phyloP scores from a whole-genome alignment of 2,113 vertebrate species.

The Nannobrachium achirus region DNA sequence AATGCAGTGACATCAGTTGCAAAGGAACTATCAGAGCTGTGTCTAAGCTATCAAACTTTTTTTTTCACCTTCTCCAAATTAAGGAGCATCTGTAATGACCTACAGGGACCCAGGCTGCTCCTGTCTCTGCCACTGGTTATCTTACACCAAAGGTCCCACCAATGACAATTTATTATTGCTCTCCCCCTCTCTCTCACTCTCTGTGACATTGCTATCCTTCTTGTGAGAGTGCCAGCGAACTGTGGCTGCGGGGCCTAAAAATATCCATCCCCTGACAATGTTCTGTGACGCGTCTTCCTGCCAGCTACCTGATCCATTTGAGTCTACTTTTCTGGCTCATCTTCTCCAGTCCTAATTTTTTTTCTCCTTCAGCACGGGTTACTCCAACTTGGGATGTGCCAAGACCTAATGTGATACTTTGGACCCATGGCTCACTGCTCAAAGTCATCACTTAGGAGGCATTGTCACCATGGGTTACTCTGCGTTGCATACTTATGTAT shows the following conservation, averaged over 20 bases:
- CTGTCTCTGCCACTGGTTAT: slow-evolving; percentile 65
- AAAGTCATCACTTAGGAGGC: slow-evolving; percentile 49
- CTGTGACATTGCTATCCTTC: slow-evolving; percentile 67
- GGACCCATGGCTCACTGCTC: slow-evolving; percentile 30
- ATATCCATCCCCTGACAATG: slow-evolving; percentile 69
- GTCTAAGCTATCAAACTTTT: slow-evolving; percentile 34
- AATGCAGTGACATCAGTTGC: slow-evolving; percentile 8
- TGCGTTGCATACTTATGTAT: slow-evolving; percentile 16
- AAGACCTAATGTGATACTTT: slow-evolving; percentile 64
- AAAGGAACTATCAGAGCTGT: slow-evolving; percentile 34
- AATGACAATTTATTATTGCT: slow-evolving; percentile 71
- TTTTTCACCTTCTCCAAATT: slow-evolving; percentile 49
- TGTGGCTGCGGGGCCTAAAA: slow-evolving; percentile 72
- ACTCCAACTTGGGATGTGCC: slow-evolving; percentile 58
- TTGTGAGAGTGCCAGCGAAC: slow-evolving; percentile 67
- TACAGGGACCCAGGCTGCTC: slow-evolving; percentile 42
- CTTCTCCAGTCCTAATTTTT: slow-evolving; percentile 51
- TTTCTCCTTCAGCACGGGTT: slow-evolving; percentile 72
- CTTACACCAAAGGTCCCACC: slow-evolving; percentile 72
- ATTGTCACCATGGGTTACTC: slow-evolving; percentile 44
- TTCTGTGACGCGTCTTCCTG: slow-evolving; percentile 59
- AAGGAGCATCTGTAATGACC: slow-evolving; percentile 49
- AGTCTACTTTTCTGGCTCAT: slow-evolving; percentile 64
- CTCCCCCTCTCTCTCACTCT: slow-evolving; percentile 28
- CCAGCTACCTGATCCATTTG: slow-evolving; percentile 71